Percentiles rank a stretch among this genome's conserved stretches.
phyloP scores from a whole-genome alignment of 2,888 invertebrate species.

The Agrotis puta region DNA sequence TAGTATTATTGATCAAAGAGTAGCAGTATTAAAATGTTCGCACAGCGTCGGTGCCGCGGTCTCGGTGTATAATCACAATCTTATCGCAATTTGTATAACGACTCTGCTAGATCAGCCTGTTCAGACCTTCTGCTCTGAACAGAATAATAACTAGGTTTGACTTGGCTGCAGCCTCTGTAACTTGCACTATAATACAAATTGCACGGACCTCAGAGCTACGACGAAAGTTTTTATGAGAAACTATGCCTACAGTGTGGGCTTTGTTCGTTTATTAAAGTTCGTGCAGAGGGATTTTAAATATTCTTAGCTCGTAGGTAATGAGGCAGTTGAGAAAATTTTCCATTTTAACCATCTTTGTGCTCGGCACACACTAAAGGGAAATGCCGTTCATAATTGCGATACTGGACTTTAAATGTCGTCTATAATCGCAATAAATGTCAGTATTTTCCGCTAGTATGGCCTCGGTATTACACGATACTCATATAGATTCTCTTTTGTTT shows the following conservation, averaged over 20 bases:
- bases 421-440: no score
- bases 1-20: no score
- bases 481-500: slow-evolving; percentile 13
- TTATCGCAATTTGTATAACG: no score
- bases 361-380: no score
- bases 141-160: slow-evolving; percentile 60
- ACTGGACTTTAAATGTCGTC: no score
- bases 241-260: slow-evolving; percentile 12
- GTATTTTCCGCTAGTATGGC: no score
- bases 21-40: no score
- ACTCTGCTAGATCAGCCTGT: no score
- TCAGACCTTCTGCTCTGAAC: slow-evolving; percentile 20
- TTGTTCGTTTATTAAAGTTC: slow-evolving; percentile 21
- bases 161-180: slow-evolving; percentile 13
- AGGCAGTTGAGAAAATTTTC: neutral
- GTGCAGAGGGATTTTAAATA: slow-evolving; percentile 1
- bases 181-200: slow-evolving; percentile 50
- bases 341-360: neutral
- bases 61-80: no score
- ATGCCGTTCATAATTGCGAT: no score
- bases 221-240: slow-evolving; percentile 36
- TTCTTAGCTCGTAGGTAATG: neutral
- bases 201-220: slow-evolving; percentile 22
- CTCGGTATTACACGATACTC: neutral
- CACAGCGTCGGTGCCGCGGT: no score